These are phyloP conservation scores for Lepidocyrtinus sp. DNA, from an alignment of 2,888 invertebrate species.

Conservation along the genomic window DNA sequence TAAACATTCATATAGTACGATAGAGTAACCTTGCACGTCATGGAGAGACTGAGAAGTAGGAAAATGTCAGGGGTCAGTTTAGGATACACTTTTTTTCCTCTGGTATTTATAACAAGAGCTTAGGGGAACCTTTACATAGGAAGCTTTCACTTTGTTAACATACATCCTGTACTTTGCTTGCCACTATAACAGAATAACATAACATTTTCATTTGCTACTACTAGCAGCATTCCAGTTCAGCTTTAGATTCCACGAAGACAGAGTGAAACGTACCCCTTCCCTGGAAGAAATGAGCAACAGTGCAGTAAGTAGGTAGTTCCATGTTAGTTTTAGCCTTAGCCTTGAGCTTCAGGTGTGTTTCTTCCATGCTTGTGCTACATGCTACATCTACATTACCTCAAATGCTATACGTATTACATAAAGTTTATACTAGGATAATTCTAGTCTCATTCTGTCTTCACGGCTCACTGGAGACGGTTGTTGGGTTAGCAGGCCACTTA, in stretches of 20 bases:
- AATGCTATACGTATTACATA: not conserved
- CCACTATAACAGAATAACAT: not conserved
- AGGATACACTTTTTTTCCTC: no score
- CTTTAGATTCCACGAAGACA: not conserved
- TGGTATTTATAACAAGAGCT: no score
- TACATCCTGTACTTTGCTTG: no score
- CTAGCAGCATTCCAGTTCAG: not conserved
- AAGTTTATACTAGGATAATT: not conserved
- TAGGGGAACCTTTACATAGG: no score
- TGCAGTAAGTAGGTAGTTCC: not conserved
- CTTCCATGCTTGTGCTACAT: not conserved
- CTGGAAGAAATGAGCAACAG: not conserved
- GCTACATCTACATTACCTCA: not conserved
- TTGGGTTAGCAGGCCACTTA: not conserved
- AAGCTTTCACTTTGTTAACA: no score
- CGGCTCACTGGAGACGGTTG: not conserved
- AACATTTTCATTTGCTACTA: not conserved
- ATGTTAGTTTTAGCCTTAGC: not conserved
- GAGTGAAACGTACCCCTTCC: not conserved
- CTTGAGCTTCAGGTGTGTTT: not conserved
- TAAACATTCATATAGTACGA: not conserved
- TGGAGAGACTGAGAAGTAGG: not conserved
- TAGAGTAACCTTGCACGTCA: not conserved
- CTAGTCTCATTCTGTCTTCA: not conserved
- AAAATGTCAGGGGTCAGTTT: conserved; percentile 22